phyloP scores from a whole-genome alignment of 1,140 invertebrate genomes.

The Zaprionus lachaisei region DNA sequence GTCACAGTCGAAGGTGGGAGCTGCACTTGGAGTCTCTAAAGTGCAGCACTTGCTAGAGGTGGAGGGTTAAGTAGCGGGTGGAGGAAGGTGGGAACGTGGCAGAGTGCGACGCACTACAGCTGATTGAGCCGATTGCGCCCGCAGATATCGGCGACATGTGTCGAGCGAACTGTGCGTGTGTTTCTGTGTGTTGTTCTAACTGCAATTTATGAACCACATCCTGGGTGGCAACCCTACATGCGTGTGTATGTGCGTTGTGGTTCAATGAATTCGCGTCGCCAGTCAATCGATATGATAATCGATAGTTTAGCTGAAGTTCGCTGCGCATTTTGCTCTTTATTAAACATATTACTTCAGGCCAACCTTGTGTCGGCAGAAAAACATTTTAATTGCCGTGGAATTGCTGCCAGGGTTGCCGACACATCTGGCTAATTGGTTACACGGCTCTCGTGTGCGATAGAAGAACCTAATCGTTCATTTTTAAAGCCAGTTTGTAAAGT shows the following conservation, averaged over 20 bases:
- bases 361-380: constrained; percentile 1
- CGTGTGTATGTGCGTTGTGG: background rate
- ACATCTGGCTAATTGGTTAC: background rate
- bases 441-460: too few relatives aligned
- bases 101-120: background rate
- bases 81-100: background rate
- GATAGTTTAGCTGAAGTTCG: constrained; percentile 5
- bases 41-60: background rate
- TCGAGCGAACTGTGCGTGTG: constrained; percentile 6
- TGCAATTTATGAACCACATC: constrained; percentile 59
- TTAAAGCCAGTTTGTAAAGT: too few relatives aligned
- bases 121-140: constrained; percentile 20
- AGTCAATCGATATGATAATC: constrained; percentile 2
- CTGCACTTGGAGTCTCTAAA: background rate
- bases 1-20: background rate
- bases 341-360: background rate
- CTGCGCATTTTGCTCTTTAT: background rate
- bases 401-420: constrained; percentile 5
- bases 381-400: constrained; percentile 1
- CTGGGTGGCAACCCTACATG: constrained; percentile 3
- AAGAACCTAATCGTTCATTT: too few relatives aligned
- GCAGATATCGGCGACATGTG: constrained; percentile 9
- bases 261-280: constrained; percentile 1
- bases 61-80: background rate
- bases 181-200: constrained; percentile 27